Evolutionary conservation across 1,140 invertebrate genomes (phyloP).

Genomic region (Lordiphosa mommai): DNA sequence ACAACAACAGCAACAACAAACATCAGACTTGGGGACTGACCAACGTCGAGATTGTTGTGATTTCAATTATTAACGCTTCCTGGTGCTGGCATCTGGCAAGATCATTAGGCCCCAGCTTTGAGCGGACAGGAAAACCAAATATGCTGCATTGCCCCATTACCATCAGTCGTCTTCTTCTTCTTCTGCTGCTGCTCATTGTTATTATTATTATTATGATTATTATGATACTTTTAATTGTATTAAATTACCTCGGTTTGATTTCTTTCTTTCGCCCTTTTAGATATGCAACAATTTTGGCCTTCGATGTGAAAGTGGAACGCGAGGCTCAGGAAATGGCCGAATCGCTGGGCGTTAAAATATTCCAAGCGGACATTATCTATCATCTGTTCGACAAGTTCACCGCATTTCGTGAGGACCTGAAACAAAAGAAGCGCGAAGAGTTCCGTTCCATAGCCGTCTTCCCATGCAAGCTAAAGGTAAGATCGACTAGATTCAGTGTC

Average conservation of each 20-base stretch:
- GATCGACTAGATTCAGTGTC: conserved; percentile 33
- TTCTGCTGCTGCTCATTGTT: conserved; percentile 20
- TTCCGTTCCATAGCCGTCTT: conserved; percentile 98
- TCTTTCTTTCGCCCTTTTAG: conserved; percentile 79
- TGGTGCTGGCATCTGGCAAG: conserved; percentile 46
- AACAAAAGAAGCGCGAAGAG: conserved; percentile 94
- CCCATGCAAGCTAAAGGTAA: conserved; percentile 96
- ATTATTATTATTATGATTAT: conserved; percentile 55
- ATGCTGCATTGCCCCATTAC: conserved; percentile 13
- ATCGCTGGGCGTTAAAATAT: conserved; percentile 95
- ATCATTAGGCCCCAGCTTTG: conserved; percentile 44
- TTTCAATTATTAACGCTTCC: conserved; percentile 69
- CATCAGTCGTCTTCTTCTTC: conserved; percentile 18
- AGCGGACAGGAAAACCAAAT: conserved; percentile 24
- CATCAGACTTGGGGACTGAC: neutral
- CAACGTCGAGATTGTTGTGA: conserved; percentile 24
- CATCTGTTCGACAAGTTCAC: conserved; percentile 99
- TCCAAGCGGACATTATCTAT: conserved; percentile 99
- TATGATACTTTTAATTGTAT: conserved; percentile 56
- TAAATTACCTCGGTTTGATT: conserved; percentile 21
- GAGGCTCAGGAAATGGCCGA: conserved; percentile 99
- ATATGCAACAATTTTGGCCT: conserved; percentile 98
- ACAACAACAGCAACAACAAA: conserved; percentile 12
- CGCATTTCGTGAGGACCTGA: conserved; percentile 96
- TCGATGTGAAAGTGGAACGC: conserved; percentile 98